phyloP scores from a whole-genome alignment of 1,140 invertebrate genomes.

The Helicorthomorpha holstii region DNA sequence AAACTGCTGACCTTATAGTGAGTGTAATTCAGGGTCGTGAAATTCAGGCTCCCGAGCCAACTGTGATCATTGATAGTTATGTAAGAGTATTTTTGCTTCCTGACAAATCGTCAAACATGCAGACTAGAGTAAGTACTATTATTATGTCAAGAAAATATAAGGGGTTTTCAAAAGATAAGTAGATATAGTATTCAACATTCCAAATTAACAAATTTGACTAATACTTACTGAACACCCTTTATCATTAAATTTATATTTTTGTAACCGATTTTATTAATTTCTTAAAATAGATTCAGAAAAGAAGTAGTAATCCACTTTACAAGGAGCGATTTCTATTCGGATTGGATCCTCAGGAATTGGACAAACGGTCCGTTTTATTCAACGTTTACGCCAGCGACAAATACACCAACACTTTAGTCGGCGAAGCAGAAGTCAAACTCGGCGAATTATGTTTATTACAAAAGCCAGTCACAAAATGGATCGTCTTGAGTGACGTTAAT shows the following conservation, averaged over 20 bases:
- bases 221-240: no score
- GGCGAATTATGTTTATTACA: slow-evolving; percentile 38
- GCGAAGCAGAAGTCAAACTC: slow-evolving; percentile 41
- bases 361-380: slow-evolving; percentile 34
- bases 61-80: slow-evolving; percentile 48
- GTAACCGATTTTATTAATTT: not conserved
- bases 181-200: no score
- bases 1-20: slow-evolving; percentile 49
- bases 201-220: no score
- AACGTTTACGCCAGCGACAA: slow-evolving; percentile 43
- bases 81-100: slow-evolving; percentile 56
- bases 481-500: slow-evolving; percentile 40
- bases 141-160: no score
- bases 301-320: slow-evolving; percentile 46
- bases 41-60: slow-evolving; percentile 37
- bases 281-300: slow-evolving; percentile 33
- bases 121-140: slow-evolving; percentile 42
- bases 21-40: slow-evolving; percentile 59
- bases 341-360: slow-evolving; percentile 36
- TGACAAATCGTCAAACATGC: slow-evolving; percentile 47
- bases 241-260: no score
- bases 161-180: no score
- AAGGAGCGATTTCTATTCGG: slow-evolving; percentile 55
- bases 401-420: slow-evolving; percentile 42
- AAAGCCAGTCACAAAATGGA: slow-evolving; percentile 40